Evolutionary conservation across 2,888 invertebrate species (phyloP), one percentile per base, ranked within the genome.

Genomic region (Lathronympha strigana): DNA sequence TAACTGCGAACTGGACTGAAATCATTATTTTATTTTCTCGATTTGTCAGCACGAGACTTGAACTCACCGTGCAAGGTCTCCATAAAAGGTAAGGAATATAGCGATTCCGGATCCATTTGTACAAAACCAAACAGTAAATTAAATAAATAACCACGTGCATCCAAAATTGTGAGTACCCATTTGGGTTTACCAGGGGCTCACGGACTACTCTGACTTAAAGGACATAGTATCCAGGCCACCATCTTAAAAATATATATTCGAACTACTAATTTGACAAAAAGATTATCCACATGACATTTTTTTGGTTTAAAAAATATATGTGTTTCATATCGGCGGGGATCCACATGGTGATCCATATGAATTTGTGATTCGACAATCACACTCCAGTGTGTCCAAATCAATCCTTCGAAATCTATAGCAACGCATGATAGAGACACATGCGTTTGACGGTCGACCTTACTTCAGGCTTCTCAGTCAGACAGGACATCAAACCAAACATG

Each of bases 371-470:
- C n/a, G n/a, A n/a, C n/a, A n/a, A n/a, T n/a, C n/a, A n/a, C n/a
- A n/a, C n/a, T n/a, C n/a, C n/a, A n/a, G n/a, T n/a, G n/a, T n/a
- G n/a, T n/a, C n/a, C n/a, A n/a, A n/a, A n/a, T n/a, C n/a, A n/a
- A n/a, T n/a, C n/a, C n/a, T n/a, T n/a, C n/a, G n/a, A n/a, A n/a
- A n/a, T n/a, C n/a, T n/a, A n/a, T n/a, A n/a, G n/a, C n/a, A n/a
- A n/a, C n/a, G n/a, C n/a, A n/a, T n/a, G n/a, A n/a, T n/a, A n/a
- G n/a, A n/a, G n/a, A n/a, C n/a, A n/a, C n/a, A n/a, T n/a, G n/a
- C n/a, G 38, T 66, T 66, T 47, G 60, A 51, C 50, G 43, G 45
- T 21, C 55, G 53, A 60, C 51, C 58, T 58, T 66, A 60, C 47
- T 45, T 51, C 60, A 54, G 47, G 60, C 54, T 40, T 61, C 38